phyloP scores from a whole-genome alignment of 2,888 invertebrate species.

The Tipula unca region DNA sequence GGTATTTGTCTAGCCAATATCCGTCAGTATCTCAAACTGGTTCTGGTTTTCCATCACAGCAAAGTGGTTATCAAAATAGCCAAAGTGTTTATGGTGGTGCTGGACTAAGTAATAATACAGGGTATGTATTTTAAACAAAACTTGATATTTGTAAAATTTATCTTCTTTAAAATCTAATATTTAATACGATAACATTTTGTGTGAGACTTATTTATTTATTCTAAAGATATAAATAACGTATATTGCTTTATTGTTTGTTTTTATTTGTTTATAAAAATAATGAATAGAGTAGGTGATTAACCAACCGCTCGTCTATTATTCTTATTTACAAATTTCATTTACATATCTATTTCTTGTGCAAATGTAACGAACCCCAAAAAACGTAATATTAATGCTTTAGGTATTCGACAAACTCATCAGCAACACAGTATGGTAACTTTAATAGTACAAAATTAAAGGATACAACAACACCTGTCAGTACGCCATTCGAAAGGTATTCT shows the following conservation, averaged over 20 bases:
- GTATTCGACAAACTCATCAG: constrained; percentile 41
- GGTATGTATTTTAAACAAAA: constrained; percentile 34
- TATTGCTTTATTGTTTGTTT: neutral
- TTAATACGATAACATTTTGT: neutral
- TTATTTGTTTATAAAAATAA: neutral
- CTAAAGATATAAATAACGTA: neutral
- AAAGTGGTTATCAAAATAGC: constrained; percentile 43
- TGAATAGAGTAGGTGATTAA: neutral
- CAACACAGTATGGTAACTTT: constrained; percentile 43
- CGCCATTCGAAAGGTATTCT: constrained; percentile 41
- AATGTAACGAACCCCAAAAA: neutral
- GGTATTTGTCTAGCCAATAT: constrained; percentile 37
- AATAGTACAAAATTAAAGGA: constrained; percentile 43
- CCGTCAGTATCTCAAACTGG: constrained; percentile 32
- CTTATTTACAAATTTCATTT: neutral
- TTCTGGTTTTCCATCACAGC: constrained; percentile 41
- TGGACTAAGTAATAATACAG: constrained; percentile 39
- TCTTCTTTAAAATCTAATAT: neutral
- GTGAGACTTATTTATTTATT: constrained; percentile 16
- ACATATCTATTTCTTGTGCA: neutral
- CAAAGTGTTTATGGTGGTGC: constrained; percentile 42
- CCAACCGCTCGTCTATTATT: neutral
- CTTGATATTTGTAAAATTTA: neutral
- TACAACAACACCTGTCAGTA: constrained; percentile 36
- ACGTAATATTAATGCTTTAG: constrained; percentile 28